phyloP scores from a whole-genome alignment of 2,888 invertebrate genomes.

The Alentia gelatinosa region DNA sequence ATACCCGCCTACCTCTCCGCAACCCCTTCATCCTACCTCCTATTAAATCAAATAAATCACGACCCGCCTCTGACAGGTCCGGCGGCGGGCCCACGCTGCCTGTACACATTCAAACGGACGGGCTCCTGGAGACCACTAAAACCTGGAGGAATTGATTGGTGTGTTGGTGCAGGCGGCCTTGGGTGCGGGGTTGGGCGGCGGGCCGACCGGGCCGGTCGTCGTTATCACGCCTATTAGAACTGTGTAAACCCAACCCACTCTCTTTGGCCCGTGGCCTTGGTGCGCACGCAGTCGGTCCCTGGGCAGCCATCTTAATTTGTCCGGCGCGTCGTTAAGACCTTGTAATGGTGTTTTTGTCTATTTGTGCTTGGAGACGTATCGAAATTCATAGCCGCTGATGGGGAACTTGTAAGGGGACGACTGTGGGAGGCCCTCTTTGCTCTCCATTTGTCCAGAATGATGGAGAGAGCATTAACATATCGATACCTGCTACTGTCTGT shows the following conservation, averaged over 20 bases:
- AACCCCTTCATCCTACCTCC: background rate
- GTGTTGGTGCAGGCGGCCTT: background rate
- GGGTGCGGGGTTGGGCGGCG: background rate
- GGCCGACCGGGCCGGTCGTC: background rate
- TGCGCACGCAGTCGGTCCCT: background rate
- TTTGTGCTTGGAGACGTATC: background rate
- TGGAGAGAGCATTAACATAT: background rate
- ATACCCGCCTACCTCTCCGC: no score
- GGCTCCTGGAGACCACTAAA: background rate
- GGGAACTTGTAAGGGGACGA: background rate
- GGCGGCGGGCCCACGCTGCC: background rate
- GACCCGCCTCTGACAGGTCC: background rate
- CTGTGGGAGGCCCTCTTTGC: background rate
- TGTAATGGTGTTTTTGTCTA: slow-evolving; percentile 16
- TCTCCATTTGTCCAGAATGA: background rate
- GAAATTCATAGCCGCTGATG: slow-evolving; percentile 2
- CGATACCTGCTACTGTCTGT: background rate
- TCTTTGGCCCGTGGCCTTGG: slow-evolving; percentile 16
- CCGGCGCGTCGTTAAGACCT: background rate
- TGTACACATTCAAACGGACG: background rate
- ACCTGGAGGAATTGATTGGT: slow-evolving; percentile 14
- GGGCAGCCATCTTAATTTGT: slow-evolving; percentile 4
- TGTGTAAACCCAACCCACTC: background rate
- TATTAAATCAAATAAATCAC: background rate
- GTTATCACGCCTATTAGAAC: background rate